Conservation (phyloP, 2,888 invertebrate species). For the Parnassius smintheus region DNA sequence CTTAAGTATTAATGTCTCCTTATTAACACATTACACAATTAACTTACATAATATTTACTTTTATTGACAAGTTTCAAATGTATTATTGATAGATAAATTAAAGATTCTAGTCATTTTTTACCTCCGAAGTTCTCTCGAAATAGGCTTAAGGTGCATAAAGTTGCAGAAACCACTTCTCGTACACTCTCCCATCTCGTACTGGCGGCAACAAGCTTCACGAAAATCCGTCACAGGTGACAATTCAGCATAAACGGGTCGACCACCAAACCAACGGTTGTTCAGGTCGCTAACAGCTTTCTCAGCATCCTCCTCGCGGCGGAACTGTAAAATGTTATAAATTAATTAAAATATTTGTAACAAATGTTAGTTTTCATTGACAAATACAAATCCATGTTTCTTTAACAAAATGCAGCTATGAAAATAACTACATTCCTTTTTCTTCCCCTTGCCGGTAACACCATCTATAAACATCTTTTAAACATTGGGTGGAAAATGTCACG, state of each 20-base stretch:
- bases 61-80: too few relatives aligned
- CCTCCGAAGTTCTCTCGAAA: slow-evolving; percentile 95
- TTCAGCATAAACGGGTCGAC: slow-evolving; percentile 98
- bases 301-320: slow-evolving; percentile 98
- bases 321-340: slow-evolving; percentile 74
- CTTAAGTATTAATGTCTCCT: too few relatives aligned
- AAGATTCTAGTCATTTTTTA: slow-evolving; percentile 49
- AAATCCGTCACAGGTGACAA: slow-evolving; percentile 99
- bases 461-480: too few relatives aligned
- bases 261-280: slow-evolving; percentile 99
- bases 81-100: too few relatives aligned
- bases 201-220: slow-evolving; percentile 99
- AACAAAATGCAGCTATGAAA: too few relatives aligned
- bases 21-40: too few relatives aligned
- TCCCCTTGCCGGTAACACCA: too few relatives aligned
- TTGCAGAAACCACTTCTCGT: slow-evolving; percentile 99
- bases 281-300: slow-evolving; percentile 98
- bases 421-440: too few relatives aligned
- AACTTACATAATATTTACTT: too few relatives aligned
- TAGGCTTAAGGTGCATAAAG: slow-evolving; percentile 99
- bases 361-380: too few relatives aligned
- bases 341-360: neutral
- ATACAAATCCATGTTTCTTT: too few relatives aligned
- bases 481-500: too few relatives aligned
- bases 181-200: slow-evolving; percentile 99